Evolutionary conservation across 2,113 vertebrate genomes (phyloP), one percentile per base, ranked within the genome.

Genomic region (Gallinago media): DNA sequence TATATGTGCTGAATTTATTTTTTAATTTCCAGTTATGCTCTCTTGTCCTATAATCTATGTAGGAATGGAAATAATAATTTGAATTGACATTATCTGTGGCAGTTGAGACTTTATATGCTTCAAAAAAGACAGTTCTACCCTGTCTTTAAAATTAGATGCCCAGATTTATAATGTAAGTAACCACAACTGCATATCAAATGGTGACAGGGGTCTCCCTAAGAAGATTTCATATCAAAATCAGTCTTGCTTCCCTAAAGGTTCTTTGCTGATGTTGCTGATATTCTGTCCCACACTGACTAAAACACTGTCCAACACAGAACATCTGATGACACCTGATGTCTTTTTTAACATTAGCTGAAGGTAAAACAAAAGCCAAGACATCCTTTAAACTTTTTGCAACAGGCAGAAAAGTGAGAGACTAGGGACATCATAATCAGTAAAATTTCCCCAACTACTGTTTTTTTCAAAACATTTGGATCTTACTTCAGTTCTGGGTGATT

Each of bases 1-100:
- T 97, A 97, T 89, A 97, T 93, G 61, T 83, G 74, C 62, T 82
- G 92, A 96, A 96, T 97, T 98, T 97, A 95, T 95, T 97, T 97
- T 98, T 97, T 95, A 90, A 97, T 97, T 98, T 97, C 34, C 81
- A 94, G 91, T 96, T 97, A 97, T 97, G 25, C 85, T 96, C 94
- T 96, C 70, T 82, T 96, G 91, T 96, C 77, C 88, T 92, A 86
- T 97, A 97, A 96, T 97, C 85, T 94, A 22, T 88, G 46, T 85
- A 95, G 89, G 91, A 95, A 97, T 93, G 93, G 83, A 98, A 98
- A 97, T 97, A 97, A 97, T 97, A 95, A 97, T 96, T 96, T 80
- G 79, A 89, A 36, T 85, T 97, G 96, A 90, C 86, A 92, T 98
- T 97, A 95, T 96, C 92, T 93, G 87, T 97, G 88, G 62, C 91